A percentile compares a stretch with the other conserved stretches of the same genome.
These are phyloP conservation scores for Dascillus cervinus DNA, from an alignment of 2,888 invertebrate genomes.

Conservation along the genomic window DNA sequence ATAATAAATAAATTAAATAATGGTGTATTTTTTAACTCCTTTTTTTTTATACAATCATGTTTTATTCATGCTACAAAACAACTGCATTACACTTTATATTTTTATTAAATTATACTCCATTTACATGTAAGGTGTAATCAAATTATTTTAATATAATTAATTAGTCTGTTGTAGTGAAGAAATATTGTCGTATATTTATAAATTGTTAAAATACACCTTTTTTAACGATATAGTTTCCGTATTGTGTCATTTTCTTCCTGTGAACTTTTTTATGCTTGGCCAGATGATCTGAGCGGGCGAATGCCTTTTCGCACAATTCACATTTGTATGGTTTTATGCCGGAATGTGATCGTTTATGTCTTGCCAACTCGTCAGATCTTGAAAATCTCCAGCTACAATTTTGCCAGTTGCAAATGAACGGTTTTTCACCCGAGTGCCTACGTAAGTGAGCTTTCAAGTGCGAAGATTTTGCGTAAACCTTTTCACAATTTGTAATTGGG, in stretches of 20 bases:
- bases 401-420: slow-evolving; percentile 51
- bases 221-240: slow-evolving; percentile 23
- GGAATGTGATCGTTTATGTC: slow-evolving; percentile 90
- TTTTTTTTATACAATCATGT: too few species aligned
- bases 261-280: slow-evolving; percentile 87
- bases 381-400: slow-evolving; percentile 91
- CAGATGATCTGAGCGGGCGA: slow-evolving; percentile 89
- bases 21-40: too few species aligned
- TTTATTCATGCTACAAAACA: too few species aligned
- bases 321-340: slow-evolving; percentile 92
- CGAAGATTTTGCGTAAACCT: slow-evolving; percentile 83
- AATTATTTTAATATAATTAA: too few species aligned
- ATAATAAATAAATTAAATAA: neutral
- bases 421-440: slow-evolving; percentile 65
- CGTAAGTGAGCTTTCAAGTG: slow-evolving; percentile 84
- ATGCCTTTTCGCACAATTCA: slow-evolving; percentile 77
- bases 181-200: too few species aligned
- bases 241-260: slow-evolving; percentile 50
- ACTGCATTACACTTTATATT: too few species aligned
- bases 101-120: too few species aligned
- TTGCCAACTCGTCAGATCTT: slow-evolving; percentile 85
- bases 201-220: slow-evolving; percentile 15
- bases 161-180: too few species aligned
- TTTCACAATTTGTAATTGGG: slow-evolving; percentile 63
- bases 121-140: too few species aligned